Percentiles rank a stretch among this genome's conserved stretches.
Evolutionary conservation across 2,797 vertebrate species (phyloP).

Genomic region (Gymnocypris eckloni): DNA sequence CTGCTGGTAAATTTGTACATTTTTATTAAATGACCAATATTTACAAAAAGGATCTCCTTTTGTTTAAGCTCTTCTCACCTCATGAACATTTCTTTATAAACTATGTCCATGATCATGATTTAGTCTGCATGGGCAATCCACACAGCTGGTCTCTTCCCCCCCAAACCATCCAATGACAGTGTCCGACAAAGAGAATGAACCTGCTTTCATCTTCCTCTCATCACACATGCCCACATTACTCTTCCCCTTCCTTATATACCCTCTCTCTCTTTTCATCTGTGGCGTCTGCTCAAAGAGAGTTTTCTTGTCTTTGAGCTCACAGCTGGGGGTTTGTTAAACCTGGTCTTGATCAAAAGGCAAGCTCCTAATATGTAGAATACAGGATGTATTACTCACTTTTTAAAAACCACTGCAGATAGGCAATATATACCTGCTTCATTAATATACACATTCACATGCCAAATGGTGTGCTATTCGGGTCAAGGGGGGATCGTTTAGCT

Average conservation of each 20-base stretch:
- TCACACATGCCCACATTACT: conserved; percentile 58
- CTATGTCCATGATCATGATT: conserved; percentile 1
- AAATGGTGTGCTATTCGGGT: conserved; percentile 26
- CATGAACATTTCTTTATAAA: conserved; percentile 36
- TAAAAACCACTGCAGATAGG: conserved; percentile 11
- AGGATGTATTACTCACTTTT: conserved; percentile 64
- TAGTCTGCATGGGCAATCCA: conserved; percentile 15
- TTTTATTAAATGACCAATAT: background rate
- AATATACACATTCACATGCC: background rate
- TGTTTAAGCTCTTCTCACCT: background rate
- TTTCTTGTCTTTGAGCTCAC: conserved; percentile 71
- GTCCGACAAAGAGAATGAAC: conserved; percentile 78
- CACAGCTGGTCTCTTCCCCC: conserved; percentile 6
- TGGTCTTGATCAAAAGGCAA: conserved; percentile 73
- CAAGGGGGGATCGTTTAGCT: conserved; percentile 53
- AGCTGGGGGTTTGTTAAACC: conserved; percentile 71
- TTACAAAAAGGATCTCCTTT: too few species aligned
- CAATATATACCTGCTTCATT: background rate
- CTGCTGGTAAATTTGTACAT: background rate
- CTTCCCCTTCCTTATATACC: conserved; percentile 10
- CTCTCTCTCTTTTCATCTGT: conserved; percentile 38
- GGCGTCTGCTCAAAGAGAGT: conserved; percentile 68
- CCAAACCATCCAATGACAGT: conserved; percentile 66
- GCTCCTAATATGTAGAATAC: conserved; percentile 69
- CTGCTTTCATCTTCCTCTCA: conserved; percentile 76